Evolutionary conservation across 2,888 invertebrate genomes (phyloP).

Genomic region (Brachyptera putata): DNA sequence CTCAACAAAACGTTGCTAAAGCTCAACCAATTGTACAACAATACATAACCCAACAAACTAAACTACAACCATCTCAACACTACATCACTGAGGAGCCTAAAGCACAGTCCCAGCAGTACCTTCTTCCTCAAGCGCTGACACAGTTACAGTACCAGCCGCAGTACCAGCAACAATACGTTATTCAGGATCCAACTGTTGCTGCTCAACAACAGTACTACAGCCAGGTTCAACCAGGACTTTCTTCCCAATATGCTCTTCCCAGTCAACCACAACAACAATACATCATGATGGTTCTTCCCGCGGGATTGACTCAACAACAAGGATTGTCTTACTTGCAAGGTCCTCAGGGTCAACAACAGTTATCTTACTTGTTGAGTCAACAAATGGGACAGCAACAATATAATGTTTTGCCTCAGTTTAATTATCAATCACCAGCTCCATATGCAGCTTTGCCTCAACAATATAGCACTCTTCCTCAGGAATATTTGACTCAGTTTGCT

Average conservation of each 20-base stretch:
- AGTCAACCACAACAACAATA: not conserved
- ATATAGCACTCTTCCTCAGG: slow-evolving; percentile 1
- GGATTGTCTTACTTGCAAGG: not conserved
- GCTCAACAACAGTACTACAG: not conserved
- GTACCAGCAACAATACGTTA: not conserved
- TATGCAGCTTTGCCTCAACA: not conserved
- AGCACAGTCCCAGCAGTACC: not conserved
- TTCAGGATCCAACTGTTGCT: not conserved
- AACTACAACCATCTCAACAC: not conserved
- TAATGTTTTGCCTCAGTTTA: not conserved
- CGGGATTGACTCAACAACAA: not conserved
- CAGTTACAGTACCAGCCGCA: not conserved
- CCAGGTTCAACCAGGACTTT: not conserved
- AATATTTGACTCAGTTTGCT: not conserved
- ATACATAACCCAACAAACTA: not conserved
- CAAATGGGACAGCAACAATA: not conserved
- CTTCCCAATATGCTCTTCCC: not conserved
- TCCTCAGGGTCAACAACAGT: not conserved
- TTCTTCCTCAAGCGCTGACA: not conserved
- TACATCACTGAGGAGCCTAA: not conserved
- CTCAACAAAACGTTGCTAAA: slow-evolving; percentile 2
- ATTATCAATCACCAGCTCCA: not conserved
- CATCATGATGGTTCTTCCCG: slow-evolving; percentile 10
- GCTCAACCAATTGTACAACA: too few species aligned
- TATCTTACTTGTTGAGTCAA: not conserved